Evolutionary conservation across 2,888 invertebrate species (phyloP), one percentile per base, ranked within the genome.

Genomic region (Andrena camellia): DNA sequence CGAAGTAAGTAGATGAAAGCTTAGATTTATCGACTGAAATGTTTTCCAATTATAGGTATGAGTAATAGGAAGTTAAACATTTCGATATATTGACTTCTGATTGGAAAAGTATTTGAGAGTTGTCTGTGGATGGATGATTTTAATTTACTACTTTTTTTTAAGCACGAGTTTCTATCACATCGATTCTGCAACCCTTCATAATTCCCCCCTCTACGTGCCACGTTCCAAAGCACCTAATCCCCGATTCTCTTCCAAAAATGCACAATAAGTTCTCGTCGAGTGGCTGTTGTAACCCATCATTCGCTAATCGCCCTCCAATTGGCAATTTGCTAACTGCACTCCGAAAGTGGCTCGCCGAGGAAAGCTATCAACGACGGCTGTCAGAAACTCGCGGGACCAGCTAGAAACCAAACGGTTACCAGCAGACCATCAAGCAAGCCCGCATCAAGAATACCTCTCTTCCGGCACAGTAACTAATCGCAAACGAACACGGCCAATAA

Each of bases 401-500:
- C 52, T 10, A n/a, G n/a, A 57, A 26, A 57, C 33, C 20, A 48
- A 57, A 57, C 64, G 20, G 17, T 70, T 42, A 23, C 13, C 59
- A 48, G 59, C 13, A 20, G 17, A 35, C 35, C 48, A 17, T 29
- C 10, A 54, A 54, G 1, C n/a, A 20, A 66, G 17, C 59, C 60
- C 48, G 59, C 66, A 74, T 74, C 57, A 17, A 57, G 42, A 66
- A 57, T 29, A 29, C 29, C 42, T 66, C 42, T 57, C 42, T 74
- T 73, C 72, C 72, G 57, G 57, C 17, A 57, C 31, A 20, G 17
- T 13, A 42, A 67, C 57, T 57, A 29, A 72, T 72, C 64, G 26
- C 64, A 54, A 64, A 63, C n/a, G 64, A 63, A 72, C 64, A 26
- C 17, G 29, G 31, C 35, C 59, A 74, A 50, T 60, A 69, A 69